These are phyloP conservation scores for Junonia oenone DNA, from an alignment of 2,888 invertebrate species.

Conservation along the genomic window DNA sequence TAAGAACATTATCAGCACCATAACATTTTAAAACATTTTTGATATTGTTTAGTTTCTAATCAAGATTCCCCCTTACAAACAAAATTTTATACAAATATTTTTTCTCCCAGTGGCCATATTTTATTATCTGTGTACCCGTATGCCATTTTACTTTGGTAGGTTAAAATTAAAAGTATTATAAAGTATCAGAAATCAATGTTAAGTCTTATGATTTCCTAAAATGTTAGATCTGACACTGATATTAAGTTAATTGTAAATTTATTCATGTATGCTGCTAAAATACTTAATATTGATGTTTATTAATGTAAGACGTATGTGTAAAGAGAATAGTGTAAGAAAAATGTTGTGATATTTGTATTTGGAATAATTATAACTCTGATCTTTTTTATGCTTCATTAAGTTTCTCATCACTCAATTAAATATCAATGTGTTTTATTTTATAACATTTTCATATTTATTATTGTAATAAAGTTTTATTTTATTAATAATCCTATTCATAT, in stretches of 20 bases:
- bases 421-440: neutral
- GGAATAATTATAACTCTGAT: constrained; percentile 68
- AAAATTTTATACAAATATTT: neutral
- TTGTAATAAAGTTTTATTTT: neutral
- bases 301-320: constrained; percentile 67
- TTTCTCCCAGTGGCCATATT: constrained; percentile 70
- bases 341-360: constrained; percentile 80
- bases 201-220: constrained; percentile 38
- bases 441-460: neutral
- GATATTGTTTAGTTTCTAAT: neutral
- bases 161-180: constrained; percentile 39
- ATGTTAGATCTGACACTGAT: constrained; percentile 52
- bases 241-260: constrained; percentile 55
- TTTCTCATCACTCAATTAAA: neutral
- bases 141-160: constrained; percentile 43
- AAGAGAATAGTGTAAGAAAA: constrained; percentile 68
- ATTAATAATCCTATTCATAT: neutral
- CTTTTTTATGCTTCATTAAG: constrained; percentile 3
- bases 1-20: constrained; percentile 27
- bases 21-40: constrained; percentile 33
- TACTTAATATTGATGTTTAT: constrained; percentile 69
- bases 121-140: constrained; percentile 41
- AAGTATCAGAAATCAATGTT: constrained; percentile 38
- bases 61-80: neutral
- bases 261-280: constrained; percentile 50